Evolutionary conservation across 2,888 invertebrate genomes (phyloP).

Genomic region (Alviniconcha strummeri): DNA sequence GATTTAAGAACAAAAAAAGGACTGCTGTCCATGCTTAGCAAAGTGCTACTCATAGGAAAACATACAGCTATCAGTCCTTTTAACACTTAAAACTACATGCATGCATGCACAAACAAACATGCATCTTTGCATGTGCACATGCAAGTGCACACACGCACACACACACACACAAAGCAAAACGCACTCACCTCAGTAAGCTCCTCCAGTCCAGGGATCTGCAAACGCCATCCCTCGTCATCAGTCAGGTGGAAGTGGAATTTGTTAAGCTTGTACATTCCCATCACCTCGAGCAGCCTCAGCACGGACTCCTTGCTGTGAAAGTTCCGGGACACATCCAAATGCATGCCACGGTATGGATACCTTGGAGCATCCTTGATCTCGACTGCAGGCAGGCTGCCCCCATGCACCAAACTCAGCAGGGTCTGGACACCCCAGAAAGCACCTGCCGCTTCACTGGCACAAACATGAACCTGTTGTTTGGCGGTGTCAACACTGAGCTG

Average conservation of each 20-base stretch:
- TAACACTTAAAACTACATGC: no score
- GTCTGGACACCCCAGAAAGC: slow-evolving; percentile 48
- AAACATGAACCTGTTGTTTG: slow-evolving; percentile 40
- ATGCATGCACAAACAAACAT: no score
- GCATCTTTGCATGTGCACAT: no score
- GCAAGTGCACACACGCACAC: no score
- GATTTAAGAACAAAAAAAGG: no score
- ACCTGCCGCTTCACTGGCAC: slow-evolving; percentile 32
- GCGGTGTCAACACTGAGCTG: slow-evolving; percentile 41
- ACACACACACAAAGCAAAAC: slow-evolving; percentile 1
- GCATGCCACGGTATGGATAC: slow-evolving; percentile 58
- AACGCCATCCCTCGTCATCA: slow-evolving; percentile 71
- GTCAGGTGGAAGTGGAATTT: slow-evolving; percentile 69
- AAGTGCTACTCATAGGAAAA: no score
- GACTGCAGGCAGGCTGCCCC: slow-evolving; percentile 43
- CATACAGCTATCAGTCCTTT: no score
- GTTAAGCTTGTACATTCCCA: slow-evolving; percentile 71
- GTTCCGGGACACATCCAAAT: slow-evolving; percentile 61
- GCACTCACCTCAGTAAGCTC: slow-evolving; percentile 65
- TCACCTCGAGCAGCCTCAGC: slow-evolving; percentile 59
- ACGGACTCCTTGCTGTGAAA: slow-evolving; percentile 60
- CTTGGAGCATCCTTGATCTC: slow-evolving; percentile 55
- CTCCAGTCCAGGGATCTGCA: slow-evolving; percentile 68
- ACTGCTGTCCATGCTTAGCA: no score
- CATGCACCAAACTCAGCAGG: slow-evolving; percentile 39